Evolutionary conservation across 92 coral and sea anemone genomes (phyloP).

Genomic region (Zoanthus sansibaricus): DNA sequence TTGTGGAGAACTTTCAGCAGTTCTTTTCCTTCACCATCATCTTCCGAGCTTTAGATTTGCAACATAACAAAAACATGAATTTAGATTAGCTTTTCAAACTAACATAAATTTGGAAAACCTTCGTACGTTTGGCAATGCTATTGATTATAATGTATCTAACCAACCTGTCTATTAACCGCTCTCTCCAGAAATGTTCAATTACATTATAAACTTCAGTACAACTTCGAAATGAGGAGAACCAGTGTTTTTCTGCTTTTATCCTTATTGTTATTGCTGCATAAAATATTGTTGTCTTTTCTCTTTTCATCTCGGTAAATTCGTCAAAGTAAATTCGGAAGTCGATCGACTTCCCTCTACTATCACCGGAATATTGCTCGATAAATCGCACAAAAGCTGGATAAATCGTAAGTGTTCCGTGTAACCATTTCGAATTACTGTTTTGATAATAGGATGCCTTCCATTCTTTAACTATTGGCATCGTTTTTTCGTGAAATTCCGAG

Average conservation of each 20-base stretch:
- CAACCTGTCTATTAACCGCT: conserved; percentile 78
- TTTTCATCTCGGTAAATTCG: conserved; percentile 81
- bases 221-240: conserved; percentile 92
- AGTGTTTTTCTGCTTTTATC: conserved; percentile 69
- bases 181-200: conserved; percentile 97
- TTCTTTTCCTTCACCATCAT: conserved; percentile 55
- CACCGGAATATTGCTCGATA: conserved; percentile 51
- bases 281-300: conserved; percentile 77
- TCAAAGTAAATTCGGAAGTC: conserved; percentile 78
- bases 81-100: background rate
- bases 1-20: conserved; percentile 73
- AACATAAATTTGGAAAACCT: no score
- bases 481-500: no score
- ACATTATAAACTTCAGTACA: conserved; percentile 80
- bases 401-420: conserved; percentile 75
- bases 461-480: conserved; percentile 77
- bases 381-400: conserved; percentile 81
- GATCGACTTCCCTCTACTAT: conserved; percentile 50
- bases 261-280: conserved; percentile 87
- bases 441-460: conserved; percentile 96
- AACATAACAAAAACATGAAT: background rate
- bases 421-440: conserved; percentile 75
- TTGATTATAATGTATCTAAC: no score
- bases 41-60: conserved; percentile 20
- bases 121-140: no score